Conservation (phyloP, 2,888 invertebrate genomes). For the Yponomeuta plumbellus region DNA sequence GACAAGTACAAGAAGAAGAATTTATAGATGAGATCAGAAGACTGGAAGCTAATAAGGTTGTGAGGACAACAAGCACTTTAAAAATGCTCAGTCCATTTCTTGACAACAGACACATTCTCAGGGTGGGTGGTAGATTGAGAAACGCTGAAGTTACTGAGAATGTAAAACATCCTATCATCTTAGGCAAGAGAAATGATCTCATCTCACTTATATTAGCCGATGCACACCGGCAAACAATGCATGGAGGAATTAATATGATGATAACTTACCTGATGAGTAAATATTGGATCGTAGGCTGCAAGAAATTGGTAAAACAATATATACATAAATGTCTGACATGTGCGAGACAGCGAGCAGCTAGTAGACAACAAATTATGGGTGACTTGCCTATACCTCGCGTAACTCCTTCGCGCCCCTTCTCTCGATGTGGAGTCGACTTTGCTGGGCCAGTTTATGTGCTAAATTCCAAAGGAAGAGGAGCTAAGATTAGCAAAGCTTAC, state of each 20-base stretch:
- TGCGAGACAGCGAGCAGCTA: not conserved
- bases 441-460: too few species aligned
- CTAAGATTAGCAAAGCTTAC: too few species aligned
- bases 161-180: slow-evolving; percentile 25
- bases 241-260: slow-evolving; percentile 28
- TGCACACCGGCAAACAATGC: slow-evolving; percentile 24
- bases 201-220: slow-evolving; percentile 21
- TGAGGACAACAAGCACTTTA: not conserved
- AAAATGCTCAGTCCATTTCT: slow-evolving; percentile 11
- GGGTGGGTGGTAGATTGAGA: slow-evolving; percentile 12
- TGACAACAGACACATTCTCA: slow-evolving; percentile 1
- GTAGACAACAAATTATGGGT: not conserved
- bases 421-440: too few species aligned
- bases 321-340: not conserved
- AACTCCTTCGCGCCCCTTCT: too few species aligned
- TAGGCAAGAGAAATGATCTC: slow-evolving; percentile 19
- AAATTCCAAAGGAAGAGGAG: too few species aligned
- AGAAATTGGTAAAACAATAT: slow-evolving; percentile 15
- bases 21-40: not conserved
- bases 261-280: slow-evolving; percentile 20
- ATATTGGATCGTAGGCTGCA: slow-evolving; percentile 22
- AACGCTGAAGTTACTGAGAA: too few species aligned
- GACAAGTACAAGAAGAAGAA: too few species aligned
- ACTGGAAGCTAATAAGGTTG: not conserved
- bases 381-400: not conserved